phyloP scores from a whole-genome alignment of 1,140 invertebrate genomes.

The Apis cerana region DNA sequence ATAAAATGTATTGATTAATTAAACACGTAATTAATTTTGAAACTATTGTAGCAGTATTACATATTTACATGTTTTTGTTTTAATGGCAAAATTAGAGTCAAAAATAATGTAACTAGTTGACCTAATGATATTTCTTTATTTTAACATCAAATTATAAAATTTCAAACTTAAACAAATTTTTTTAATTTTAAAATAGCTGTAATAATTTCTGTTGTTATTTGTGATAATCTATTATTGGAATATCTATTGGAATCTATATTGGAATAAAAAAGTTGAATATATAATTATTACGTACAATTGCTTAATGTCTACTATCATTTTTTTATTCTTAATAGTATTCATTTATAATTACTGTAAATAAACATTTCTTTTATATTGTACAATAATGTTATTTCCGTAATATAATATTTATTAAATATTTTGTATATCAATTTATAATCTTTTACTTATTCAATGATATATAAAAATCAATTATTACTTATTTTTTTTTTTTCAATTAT shows the following conservation, averaged over 20 bases:
- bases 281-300: too few species aligned
- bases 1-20: not conserved
- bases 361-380: too few species aligned
- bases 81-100: constrained; percentile 29
- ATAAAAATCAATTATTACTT: not conserved
- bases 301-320: too few species aligned
- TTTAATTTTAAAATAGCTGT: too few species aligned
- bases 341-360: too few species aligned
- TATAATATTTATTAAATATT: not conserved
- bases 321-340: too few species aligned
- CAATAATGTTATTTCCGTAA: too few species aligned
- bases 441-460: not conserved
- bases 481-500: not conserved
- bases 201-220: too few species aligned
- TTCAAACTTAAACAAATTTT: too few species aligned
- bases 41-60: not conserved
- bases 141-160: not conserved
- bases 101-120: constrained; percentile 33
- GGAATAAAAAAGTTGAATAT: too few species aligned
- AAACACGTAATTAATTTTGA: constrained; percentile 40
- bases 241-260: too few species aligned
- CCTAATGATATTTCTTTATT: constrained; percentile 24
- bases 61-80: constrained; percentile 24
- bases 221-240: too few species aligned
- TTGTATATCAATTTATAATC: not conserved